These are phyloP conservation scores for Pelosia muscerda DNA, from an alignment of 2,888 invertebrate genomes.

Conservation along the genomic window DNA sequence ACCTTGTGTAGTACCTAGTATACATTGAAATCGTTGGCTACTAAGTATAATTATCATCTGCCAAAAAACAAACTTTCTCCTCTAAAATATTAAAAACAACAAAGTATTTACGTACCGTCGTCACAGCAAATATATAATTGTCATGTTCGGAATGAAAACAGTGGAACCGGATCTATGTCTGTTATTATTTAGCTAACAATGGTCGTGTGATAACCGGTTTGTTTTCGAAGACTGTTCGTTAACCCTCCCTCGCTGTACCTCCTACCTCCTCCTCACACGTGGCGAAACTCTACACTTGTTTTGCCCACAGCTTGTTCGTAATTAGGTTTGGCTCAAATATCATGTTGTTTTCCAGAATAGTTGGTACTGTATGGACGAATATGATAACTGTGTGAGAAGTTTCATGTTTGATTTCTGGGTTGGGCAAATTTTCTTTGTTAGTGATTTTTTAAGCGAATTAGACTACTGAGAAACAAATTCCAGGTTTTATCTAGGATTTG, in stretches of 20 bases:
- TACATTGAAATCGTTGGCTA: too few relatives aligned
- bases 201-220: constrained; percentile 16
- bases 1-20: too few relatives aligned
- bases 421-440: background rate
- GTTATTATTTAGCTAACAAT: constrained; percentile 18
- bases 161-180: constrained; percentile 21
- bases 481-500: too few relatives aligned
- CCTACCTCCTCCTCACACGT: constrained; percentile 7
- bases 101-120: constrained; percentile 1
- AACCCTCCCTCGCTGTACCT: background rate
- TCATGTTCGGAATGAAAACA: constrained; percentile 14
- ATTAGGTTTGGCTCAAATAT: constrained; percentile 8
- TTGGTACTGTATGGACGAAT: background rate
- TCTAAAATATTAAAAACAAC: background rate
- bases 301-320: constrained; percentile 1
- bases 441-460: too few relatives aligned
- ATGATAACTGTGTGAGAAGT: background rate
- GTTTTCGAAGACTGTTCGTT: constrained; percentile 13
- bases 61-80: background rate
- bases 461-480: too few relatives aligned
- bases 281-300: constrained; percentile 15
- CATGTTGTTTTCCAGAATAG: background rate
- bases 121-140: constrained; percentile 14
- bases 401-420: background rate
- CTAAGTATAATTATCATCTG: background rate